Conservation (phyloP, 2,797 vertebrate species). For the Coracias cyanogaster region DNA sequence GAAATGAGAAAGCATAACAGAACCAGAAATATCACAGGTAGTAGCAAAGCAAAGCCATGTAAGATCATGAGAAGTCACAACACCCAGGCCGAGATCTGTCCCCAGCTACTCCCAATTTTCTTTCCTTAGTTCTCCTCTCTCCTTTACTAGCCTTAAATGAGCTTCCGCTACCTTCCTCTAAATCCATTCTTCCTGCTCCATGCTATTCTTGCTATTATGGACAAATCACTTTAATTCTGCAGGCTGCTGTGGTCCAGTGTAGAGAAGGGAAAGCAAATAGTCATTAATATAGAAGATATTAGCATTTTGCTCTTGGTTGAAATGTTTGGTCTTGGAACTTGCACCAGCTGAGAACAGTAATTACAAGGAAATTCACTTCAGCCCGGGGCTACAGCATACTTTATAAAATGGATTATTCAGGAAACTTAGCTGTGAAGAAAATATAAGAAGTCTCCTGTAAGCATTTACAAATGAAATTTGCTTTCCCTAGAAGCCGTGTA, state of each 20-base stretch:
- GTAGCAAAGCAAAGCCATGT: neutral
- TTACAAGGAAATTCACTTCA: constrained; percentile 6
- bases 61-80: neutral
- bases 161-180: neutral
- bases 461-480: neutral
- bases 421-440: neutral
- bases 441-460: neutral
- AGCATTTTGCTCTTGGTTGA: constrained; percentile 1
- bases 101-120: neutral
- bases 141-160: neutral
- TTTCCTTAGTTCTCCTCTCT: neutral
- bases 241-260: neutral
- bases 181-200: neutral
- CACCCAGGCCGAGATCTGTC: neutral
- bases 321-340: neutral
- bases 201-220: neutral
- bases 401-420: neutral
- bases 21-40: neutral
- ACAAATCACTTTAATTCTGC: neutral
- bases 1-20: neutral
- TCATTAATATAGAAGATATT: neutral
- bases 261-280: neutral
- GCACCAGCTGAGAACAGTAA: neutral
- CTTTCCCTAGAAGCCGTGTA: neutral
- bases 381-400: neutral